Conservation (phyloP, 2,888 invertebrate species). For the Pterostichus niger region DNA sequence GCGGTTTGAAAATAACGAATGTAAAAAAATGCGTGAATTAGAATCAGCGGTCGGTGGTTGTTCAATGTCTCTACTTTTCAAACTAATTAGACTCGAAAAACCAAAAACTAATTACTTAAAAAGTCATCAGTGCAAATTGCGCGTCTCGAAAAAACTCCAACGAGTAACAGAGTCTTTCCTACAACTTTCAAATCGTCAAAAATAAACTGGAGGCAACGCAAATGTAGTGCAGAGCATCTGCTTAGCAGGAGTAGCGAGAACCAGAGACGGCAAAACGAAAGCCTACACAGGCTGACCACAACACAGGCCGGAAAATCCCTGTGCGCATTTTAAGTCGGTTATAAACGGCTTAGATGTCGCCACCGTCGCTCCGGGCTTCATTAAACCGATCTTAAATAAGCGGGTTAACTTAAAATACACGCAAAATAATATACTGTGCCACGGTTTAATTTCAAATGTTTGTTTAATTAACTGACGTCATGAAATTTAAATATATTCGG, state of each 20-base stretch:
- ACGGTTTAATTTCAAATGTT: constrained; percentile 43
- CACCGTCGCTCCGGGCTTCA: constrained; percentile 42
- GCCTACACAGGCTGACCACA: constrained; percentile 61
- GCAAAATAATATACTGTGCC: constrained; percentile 47
- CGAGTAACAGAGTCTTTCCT: constrained; percentile 16
- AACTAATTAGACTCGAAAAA: constrained; percentile 65
- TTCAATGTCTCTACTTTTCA: constrained; percentile 60
- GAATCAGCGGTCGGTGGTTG: constrained; percentile 41
- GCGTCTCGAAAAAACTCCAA: constrained; percentile 16
- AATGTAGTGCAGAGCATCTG: neutral
- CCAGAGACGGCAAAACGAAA: constrained; percentile 5
- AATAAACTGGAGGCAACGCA: constrained; percentile 14
- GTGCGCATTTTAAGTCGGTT: constrained; percentile 64
- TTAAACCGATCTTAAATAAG: constrained; percentile 66
- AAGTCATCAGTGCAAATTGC: constrained; percentile 64
- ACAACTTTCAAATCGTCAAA: constrained; percentile 43
- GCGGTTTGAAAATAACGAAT: neutral
- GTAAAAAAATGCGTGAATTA: constrained; percentile 30
- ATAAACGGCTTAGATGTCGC: constrained; percentile 62
- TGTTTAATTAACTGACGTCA: constrained; percentile 40
- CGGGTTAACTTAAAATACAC: constrained; percentile 59
- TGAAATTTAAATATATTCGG: neutral
- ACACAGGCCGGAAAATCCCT: constrained; percentile 62
- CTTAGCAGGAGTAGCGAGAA: no score
- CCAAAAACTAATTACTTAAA: constrained; percentile 66